A percentile compares a stretch with the other conserved stretches of the same genome.
These are phyloP conservation scores for Whitmania pigra DNA, from an alignment of 1,140 invertebrate genomes.

Conservation along the genomic window DNA sequence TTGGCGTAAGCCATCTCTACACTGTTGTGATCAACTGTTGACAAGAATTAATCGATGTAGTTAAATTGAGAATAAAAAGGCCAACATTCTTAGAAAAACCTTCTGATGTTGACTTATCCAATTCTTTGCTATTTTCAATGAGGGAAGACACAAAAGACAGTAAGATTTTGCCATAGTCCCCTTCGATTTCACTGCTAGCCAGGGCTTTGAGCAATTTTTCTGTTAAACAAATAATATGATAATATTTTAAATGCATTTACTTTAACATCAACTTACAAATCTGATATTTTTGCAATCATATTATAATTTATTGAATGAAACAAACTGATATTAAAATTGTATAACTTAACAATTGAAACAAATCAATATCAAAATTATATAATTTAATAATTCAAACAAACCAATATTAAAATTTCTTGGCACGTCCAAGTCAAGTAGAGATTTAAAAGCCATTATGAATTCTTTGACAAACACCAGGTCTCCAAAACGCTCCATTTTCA, in stretches of 20 bases:
- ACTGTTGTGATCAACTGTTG: too few relatives aligned
- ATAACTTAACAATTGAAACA: neutral
- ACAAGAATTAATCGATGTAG: too few relatives aligned
- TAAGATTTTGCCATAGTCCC: neutral
- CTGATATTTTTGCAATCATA: too few relatives aligned
- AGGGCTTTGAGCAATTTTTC: neutral
- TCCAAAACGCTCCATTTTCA: neutral
- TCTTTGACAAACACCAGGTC: constrained; percentile 1
- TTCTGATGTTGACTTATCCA: too few relatives aligned
- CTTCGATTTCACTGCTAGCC: neutral
- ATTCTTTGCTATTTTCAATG: neutral
- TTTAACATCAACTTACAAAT: too few relatives aligned
- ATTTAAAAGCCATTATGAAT: neutral
- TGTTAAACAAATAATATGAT: neutral
- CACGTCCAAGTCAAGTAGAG: neutral
- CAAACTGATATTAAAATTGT: neutral
- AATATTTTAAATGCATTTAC: neutral
- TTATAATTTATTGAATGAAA: neutral
- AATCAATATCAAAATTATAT: neutral
- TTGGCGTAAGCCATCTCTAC: too few relatives aligned
- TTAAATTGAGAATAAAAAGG: too few relatives aligned
- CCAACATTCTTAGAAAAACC: too few relatives aligned
- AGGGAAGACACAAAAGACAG: neutral
- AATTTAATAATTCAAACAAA: neutral
- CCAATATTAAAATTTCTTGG: neutral